Evolutionary conservation across 1,140 invertebrate species (phyloP).

Genomic region (Saccostrea glomerata): DNA sequence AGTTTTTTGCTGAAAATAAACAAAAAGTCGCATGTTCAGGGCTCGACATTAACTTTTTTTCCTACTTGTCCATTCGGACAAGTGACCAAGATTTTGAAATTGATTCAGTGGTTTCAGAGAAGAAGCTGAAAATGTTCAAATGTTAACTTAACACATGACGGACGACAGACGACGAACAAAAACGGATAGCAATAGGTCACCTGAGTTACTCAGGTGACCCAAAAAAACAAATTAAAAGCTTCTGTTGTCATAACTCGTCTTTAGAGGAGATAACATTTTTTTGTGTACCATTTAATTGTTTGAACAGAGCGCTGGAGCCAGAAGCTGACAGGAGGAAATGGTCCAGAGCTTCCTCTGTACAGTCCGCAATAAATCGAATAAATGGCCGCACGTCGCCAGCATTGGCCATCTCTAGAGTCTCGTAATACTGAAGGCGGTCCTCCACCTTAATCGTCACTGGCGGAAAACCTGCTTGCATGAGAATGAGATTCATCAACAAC

Average conservation of each 20-base stretch:
- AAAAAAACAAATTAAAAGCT: background rate
- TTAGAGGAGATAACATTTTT: constrained; percentile 8
- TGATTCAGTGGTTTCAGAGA: too few relatives aligned
- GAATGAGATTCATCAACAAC: constrained; percentile 96
- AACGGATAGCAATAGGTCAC: too few relatives aligned
- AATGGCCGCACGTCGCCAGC: constrained; percentile 86
- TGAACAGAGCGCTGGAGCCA: constrained; percentile 56
- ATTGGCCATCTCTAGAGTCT: constrained; percentile 93
- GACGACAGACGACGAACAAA: too few relatives aligned
- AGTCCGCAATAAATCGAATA: constrained; percentile 95
- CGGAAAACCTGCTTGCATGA: constrained; percentile 99
- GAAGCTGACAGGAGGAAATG: constrained; percentile 83
- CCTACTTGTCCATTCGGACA: too few relatives aligned
- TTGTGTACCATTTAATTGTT: background rate
- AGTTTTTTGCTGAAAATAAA: too few relatives aligned
- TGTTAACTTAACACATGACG: too few relatives aligned
- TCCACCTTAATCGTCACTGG: constrained; percentile 97
- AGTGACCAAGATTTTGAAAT: too few relatives aligned
- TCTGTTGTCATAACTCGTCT: background rate
- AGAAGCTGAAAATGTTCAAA: too few relatives aligned
- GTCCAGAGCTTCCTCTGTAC: constrained; percentile 95
- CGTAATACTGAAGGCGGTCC: constrained; percentile 88
- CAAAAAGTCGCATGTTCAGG: too few relatives aligned
- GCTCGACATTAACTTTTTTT: too few relatives aligned
- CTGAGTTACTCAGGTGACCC: too few relatives aligned